Percentiles rank a stretch among this genome's conserved stretches.
phyloP scores from a whole-genome alignment of 2,113 vertebrate genomes.

The Anguilla japonica region DNA sequence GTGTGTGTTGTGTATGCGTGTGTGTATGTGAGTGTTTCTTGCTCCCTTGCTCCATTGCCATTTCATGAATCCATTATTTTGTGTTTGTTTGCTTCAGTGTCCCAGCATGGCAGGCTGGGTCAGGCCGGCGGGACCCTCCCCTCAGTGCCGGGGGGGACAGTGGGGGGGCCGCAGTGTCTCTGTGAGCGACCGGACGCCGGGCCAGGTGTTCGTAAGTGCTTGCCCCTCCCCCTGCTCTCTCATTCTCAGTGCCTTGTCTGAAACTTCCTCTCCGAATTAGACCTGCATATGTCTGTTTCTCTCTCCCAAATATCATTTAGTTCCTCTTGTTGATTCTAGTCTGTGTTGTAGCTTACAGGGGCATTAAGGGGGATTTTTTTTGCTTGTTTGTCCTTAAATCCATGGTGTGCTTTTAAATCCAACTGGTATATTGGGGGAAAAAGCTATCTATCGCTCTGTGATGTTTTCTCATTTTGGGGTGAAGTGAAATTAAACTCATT shows the following conservation, averaged over 20 bases:
- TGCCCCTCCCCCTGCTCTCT: constrained; percentile 5
- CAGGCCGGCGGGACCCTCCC: neutral
- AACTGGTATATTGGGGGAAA: too few species aligned
- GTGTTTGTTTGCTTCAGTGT: constrained; percentile 46
- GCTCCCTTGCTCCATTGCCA: constrained; percentile 33
- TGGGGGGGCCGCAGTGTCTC: constrained; percentile 7
- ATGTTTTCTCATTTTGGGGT: too few species aligned
- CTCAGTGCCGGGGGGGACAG: constrained; percentile 32
- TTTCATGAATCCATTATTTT: constrained; percentile 42
- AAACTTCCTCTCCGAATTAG: neutral
- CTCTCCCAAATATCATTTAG: neutral
- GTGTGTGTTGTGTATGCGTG: constrained; percentile 8
- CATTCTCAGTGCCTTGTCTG: neutral
- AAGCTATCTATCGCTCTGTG: too few species aligned
- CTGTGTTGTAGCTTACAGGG: neutral
- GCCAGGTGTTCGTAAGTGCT: constrained; percentile 36
- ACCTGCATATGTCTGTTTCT: neutral
- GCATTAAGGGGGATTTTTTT: neutral
- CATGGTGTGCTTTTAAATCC: neutral
- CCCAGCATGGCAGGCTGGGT: constrained; percentile 27
- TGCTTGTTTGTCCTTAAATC: neutral
- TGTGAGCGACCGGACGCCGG: constrained; percentile 13
- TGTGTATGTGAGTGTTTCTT: neutral
- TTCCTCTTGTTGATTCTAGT: neutral
- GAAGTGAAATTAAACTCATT: too few species aligned